These are phyloP conservation scores for Antitype chi DNA, from an alignment of 2,888 invertebrate genomes.

Conservation along the genomic window DNA sequence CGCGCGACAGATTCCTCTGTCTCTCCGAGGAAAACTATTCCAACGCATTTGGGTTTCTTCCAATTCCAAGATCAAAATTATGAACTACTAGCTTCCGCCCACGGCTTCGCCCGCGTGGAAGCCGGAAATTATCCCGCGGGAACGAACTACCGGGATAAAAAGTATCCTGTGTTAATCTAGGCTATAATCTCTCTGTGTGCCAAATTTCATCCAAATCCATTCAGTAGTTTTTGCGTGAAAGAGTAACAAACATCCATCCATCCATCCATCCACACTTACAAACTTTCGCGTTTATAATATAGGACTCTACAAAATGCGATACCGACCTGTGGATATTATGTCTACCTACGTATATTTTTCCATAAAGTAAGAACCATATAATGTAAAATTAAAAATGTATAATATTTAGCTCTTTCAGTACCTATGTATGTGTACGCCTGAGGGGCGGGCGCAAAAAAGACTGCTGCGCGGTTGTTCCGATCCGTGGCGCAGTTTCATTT, in stretches of 20 bases:
- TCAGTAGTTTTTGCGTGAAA: too few relatives aligned
- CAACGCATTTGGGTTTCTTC: background rate
- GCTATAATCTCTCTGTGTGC: too few relatives aligned
- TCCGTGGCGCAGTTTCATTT: constrained; percentile 4
- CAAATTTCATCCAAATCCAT: too few relatives aligned
- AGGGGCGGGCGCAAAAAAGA: background rate
- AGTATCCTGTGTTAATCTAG: too few relatives aligned
- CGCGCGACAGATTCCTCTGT: too few relatives aligned
- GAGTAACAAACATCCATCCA: too few relatives aligned
- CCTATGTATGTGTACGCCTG: background rate
- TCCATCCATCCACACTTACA: too few relatives aligned
- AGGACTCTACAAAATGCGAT: background rate
- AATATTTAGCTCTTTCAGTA: background rate
- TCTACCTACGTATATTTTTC: background rate
- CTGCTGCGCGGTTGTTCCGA: background rate
- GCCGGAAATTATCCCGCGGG: too few relatives aligned
- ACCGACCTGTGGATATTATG: background rate
- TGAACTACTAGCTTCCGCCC: too few relatives aligned
- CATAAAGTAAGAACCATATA: background rate
- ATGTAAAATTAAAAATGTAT: background rate
- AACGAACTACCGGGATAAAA: too few relatives aligned
- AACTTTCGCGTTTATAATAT: too few relatives aligned
- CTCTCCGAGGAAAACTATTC: background rate
- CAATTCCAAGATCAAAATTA: background rate
- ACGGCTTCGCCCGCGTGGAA: too few relatives aligned